Evolutionary conservation across 1,140 invertebrate species (phyloP).

Genomic region (Diprion similis): DNA sequence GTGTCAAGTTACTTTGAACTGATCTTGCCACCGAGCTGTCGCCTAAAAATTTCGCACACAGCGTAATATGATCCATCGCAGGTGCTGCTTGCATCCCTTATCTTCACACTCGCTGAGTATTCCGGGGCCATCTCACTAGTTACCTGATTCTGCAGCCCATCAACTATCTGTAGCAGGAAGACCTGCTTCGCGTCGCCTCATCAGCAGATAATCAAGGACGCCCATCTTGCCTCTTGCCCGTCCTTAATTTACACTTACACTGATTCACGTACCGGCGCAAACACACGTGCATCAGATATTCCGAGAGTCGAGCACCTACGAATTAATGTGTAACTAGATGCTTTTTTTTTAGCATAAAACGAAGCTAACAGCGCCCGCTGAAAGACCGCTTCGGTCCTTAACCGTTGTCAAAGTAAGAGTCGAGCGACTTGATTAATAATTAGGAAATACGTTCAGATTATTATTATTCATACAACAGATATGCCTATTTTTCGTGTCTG

Average conservation of each 20-base stretch:
- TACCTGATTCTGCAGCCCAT: not conserved
- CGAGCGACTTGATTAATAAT: too few relatives aligned
- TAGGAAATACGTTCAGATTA: too few relatives aligned
- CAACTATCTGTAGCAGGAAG: not conserved
- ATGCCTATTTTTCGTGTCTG: too few relatives aligned
- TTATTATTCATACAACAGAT: too few relatives aligned
- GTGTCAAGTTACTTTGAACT: too few relatives aligned
- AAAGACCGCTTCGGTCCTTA: too few relatives aligned
- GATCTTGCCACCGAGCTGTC: too few relatives aligned
- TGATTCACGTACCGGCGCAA: conserved; percentile 23
- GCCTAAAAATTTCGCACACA: too few relatives aligned
- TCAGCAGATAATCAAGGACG: not conserved
- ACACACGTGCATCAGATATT: conserved; percentile 24
- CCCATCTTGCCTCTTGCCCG: conserved; percentile 18
- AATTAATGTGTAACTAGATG: conserved; percentile 16
- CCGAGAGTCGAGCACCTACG: conserved; percentile 33
- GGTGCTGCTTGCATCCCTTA: not conserved
- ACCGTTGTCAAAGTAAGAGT: too few relatives aligned
- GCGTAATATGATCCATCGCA: not conserved
- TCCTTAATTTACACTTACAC: conserved; percentile 22
- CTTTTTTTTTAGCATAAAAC: not conserved
- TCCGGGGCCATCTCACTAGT: conserved; percentile 1
- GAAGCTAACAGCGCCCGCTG: too few relatives aligned
- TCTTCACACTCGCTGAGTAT: not conserved
- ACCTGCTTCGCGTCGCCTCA: not conserved